A percentile compares a stretch with the other conserved stretches of the same genome.
These are phyloP conservation scores for Dromius quadrimaculatus DNA, from an alignment of 2,888 invertebrate species.

Conservation along the genomic window DNA sequence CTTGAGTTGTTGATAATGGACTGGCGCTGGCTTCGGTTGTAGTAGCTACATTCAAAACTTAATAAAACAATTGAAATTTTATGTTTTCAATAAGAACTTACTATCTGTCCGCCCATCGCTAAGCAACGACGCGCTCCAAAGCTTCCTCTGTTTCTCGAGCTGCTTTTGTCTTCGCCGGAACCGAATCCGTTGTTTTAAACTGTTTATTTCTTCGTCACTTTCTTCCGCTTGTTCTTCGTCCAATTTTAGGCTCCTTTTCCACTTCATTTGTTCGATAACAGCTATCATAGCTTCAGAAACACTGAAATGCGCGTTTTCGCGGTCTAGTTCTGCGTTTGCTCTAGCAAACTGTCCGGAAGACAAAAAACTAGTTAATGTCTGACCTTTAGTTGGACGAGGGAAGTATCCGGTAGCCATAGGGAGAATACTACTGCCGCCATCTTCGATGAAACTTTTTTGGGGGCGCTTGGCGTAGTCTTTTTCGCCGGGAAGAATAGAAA, in stretches of 20 bases:
- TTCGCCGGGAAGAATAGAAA: conserved; percentile 64
- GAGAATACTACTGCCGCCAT: conserved; percentile 71
- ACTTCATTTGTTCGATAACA: conserved; percentile 82
- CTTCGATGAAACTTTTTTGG: conserved; percentile 72
- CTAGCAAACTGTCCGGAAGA: conserved; percentile 78
- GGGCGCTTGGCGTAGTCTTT: conserved; percentile 67
- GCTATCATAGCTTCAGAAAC: conserved; percentile 87
- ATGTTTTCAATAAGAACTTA: conserved; percentile 59
- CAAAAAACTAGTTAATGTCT: conserved; percentile 79
- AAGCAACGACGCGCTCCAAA: conserved; percentile 61
- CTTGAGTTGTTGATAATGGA: conserved; percentile 68
- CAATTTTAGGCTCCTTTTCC: conserved; percentile 68
- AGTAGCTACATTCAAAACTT: conserved; percentile 60
- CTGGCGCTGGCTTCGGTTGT: conserved; percentile 70
- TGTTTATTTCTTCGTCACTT: conserved; percentile 76
- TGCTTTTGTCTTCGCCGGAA: conserved; percentile 70
- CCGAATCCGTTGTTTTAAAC: conserved; percentile 74
- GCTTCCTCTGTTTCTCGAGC: conserved; percentile 64
- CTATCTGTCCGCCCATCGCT: conserved; percentile 69
- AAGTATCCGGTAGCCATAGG: conserved; percentile 72
- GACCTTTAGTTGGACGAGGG: conserved; percentile 74
- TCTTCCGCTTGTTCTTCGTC: conserved; percentile 70
- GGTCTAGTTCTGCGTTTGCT: conserved; percentile 80
- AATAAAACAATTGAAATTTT: neutral
- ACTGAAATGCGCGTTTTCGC: conserved; percentile 89